Evolutionary conservation across 1,140 invertebrate species (phyloP), one percentile per base, ranked within the genome.

Genomic region (Drosophila pachea): DNA sequence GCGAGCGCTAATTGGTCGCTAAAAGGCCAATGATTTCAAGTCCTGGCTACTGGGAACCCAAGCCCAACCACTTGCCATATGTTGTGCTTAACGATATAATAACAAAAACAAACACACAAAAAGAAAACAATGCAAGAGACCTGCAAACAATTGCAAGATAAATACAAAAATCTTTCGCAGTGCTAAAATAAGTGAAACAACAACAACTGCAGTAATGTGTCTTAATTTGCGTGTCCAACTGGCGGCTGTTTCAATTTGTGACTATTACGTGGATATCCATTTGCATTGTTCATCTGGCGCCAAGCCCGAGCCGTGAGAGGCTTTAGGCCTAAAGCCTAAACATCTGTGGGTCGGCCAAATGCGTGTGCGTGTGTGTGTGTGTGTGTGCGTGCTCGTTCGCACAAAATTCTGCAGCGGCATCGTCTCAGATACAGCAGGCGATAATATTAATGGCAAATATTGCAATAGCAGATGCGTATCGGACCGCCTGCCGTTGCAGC

Each of bases 141-240:
- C 9, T 31, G 2, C n/a, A 76, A 47, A 43, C 59, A 64, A 71
- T 64, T 45, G 42, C 33, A 31, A 49, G 7, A 38, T 8, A 64
- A 63, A 47, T 43, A 42, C 4, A 11, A 53, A 65, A 16, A 22
- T 22, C 16, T 38, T 16, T 31, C n/a, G 31, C 31, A 66, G 11
- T 38, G 45, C 22, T 22, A n/a, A 36, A 43, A 36, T 31, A 33
- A 16, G 14, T 2, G 14, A 43, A 22, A 11, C 22, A 45, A 35
- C 7, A 45, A 58, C 14, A 31, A 47, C 12, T 35, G 11, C 22
- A 42, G 45, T 33, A 71, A 67, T 81, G 76, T 83, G 65, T 67
- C 68, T 76, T 62, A 84, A 84, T 84, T 84, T 75, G 72, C 78
- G 75, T 73, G 63, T 49, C 33, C 40, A 42, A 58, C 47, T 35